A percentile compares a stretch with the other conserved stretches of the same genome.
Conservation (phyloP, 1,140 invertebrate species). For the Drosophila seguyi region DNA sequence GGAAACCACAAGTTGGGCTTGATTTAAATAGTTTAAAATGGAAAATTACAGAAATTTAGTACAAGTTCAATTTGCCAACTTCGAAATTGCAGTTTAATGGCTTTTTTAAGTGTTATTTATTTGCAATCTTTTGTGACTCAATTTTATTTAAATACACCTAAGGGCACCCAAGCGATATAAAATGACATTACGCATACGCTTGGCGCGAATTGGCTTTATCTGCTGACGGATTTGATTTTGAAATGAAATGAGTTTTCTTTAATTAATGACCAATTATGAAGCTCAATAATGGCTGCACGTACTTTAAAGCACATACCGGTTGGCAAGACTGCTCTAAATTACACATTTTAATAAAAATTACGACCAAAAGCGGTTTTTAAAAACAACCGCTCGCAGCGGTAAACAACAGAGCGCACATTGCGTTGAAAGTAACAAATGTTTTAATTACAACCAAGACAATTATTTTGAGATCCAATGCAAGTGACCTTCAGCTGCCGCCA, state of each 20-base stretch:
- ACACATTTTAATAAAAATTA: constrained; percentile 71
- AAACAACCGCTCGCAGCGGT: constrained; percentile 36
- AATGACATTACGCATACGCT: neutral
- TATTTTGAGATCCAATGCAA: constrained; percentile 70
- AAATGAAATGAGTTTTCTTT: constrained; percentile 14
- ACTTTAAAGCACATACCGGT: constrained; percentile 52
- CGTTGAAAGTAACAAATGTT: constrained; percentile 75
- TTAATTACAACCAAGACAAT: constrained; percentile 76
- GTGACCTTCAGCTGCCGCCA: constrained; percentile 72
- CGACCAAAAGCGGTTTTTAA: constrained; percentile 49
- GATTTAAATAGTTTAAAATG: neutral
- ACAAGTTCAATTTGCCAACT: neutral
- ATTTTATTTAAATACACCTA: constrained; percentile 7
- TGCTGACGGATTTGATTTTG: constrained; percentile 11
- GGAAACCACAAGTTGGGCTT: neutral
- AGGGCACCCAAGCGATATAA: neutral
- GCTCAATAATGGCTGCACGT: constrained; percentile 36
- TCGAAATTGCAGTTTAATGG: neutral
- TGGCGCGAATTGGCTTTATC: neutral
- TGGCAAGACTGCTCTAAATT: constrained; percentile 50
- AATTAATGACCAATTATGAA: constrained; percentile 39
- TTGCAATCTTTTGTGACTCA: neutral
- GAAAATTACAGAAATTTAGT: neutral
- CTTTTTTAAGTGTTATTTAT: neutral
- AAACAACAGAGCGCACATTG: constrained; percentile 44